Evolutionary conservation across 92 coral and sea anemone genomes (phyloP).

Genomic region (Diadumene lineata): DNA sequence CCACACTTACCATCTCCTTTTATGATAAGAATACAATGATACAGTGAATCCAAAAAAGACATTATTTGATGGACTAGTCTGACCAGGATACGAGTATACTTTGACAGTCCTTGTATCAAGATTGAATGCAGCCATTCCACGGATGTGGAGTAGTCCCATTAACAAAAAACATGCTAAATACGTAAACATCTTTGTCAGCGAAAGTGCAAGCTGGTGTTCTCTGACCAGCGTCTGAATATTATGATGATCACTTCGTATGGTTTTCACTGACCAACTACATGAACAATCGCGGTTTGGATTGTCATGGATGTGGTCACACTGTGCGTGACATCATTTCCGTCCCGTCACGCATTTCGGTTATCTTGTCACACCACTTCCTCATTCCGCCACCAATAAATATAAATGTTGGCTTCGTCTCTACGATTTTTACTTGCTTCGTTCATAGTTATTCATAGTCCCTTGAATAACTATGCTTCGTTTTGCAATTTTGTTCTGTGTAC

Average conservation of each 20-base stretch:
- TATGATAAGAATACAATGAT: conserved; percentile 35
- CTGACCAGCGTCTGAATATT: conserved; percentile 2
- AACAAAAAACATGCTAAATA: not conserved
- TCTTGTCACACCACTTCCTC: too few species aligned
- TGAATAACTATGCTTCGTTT: too few species aligned
- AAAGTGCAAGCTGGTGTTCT: conserved; percentile 18
- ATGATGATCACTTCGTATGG: not conserved
- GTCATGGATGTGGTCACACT: conserved; percentile 15
- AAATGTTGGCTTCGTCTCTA: too few species aligned
- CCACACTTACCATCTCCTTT: conserved; percentile 45
- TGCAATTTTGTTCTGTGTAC: too few species aligned
- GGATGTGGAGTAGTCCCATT: not conserved
- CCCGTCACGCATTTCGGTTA: not conserved
- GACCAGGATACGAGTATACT: conserved; percentile 24
- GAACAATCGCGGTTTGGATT: not conserved
- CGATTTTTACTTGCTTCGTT: too few species aligned
- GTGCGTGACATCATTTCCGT: conserved; percentile 1
- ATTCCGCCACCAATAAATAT: too few species aligned
- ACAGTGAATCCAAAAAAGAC: conserved; percentile 60
- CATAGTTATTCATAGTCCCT: too few species aligned
- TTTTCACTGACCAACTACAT: not conserved
- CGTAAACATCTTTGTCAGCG: conserved; percentile 16
- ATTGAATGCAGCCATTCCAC: conserved; percentile 24
- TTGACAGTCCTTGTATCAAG: conserved; percentile 35
- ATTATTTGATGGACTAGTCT: not conserved